Percentiles rank a stretch among this genome's conserved stretches.
These are phyloP conservation scores for Tupiocoris notatus DNA, from an alignment of 2,888 invertebrate species.

Conservation along the genomic window DNA sequence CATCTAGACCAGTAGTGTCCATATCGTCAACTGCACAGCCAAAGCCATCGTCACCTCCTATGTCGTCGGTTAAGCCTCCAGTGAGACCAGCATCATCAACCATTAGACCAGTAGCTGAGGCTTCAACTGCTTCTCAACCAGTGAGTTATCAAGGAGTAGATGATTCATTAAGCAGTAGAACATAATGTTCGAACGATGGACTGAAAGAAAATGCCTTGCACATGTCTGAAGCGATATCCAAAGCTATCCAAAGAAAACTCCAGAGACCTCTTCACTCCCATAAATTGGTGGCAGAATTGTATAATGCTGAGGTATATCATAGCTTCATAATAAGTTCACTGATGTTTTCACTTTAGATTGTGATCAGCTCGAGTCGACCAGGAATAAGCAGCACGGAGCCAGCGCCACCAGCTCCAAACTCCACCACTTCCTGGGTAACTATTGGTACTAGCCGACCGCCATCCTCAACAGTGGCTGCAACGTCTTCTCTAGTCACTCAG, in stretches of 20 bases:
- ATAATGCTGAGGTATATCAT: too few species aligned
- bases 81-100: slow-evolving; percentile 13
- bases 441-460: slow-evolving; percentile 8
- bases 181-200: too few species aligned
- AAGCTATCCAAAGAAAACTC: too few species aligned
- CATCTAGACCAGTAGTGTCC: neutral
- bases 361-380: slow-evolving; percentile 26
- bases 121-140: slow-evolving; percentile 22
- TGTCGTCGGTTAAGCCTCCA: slow-evolving; percentile 51
- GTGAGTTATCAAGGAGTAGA: too few species aligned
- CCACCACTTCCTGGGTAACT: slow-evolving; percentile 17
- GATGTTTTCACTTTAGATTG: too few species aligned
- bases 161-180: too few species aligned
- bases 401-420: neutral
- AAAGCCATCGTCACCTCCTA: neutral
- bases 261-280: too few species aligned
- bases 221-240: too few species aligned
- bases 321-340: too few species aligned
- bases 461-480: slow-evolving; percentile 50
- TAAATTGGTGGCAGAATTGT: too few species aligned
- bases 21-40: slow-evolving; percentile 11
- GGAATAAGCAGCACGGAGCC: slow-evolving; percentile 9
- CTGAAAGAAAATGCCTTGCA: too few species aligned
- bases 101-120: slow-evolving; percentile 50
- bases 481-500: slow-evolving; percentile 45